Evolutionary conservation across 2,888 invertebrate species (phyloP).

Genomic region (Capitulum mitella): DNA sequence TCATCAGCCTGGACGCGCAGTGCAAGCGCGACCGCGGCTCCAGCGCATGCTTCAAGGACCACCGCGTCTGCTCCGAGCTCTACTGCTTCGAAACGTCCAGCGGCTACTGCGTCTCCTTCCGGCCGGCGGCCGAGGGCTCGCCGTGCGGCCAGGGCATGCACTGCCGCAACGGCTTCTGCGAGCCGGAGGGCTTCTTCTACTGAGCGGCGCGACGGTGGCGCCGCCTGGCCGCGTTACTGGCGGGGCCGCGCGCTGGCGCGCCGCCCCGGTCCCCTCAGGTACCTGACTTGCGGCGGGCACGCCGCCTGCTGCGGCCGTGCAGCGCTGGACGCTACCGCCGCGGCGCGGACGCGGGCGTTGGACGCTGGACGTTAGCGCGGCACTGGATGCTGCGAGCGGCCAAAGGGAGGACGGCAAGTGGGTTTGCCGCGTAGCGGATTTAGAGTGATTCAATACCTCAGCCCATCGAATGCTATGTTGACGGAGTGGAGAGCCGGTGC

Average conservation of each 20-base stretch:
- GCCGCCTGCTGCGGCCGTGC: not conserved
- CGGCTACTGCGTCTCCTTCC: slow-evolving; percentile 23
- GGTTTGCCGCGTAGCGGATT: not conserved
- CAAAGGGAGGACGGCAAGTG: not conserved
- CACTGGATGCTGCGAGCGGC: not conserved
- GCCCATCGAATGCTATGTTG: not conserved
- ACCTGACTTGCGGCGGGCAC: not conserved
- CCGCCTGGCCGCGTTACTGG: not conserved
- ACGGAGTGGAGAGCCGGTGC: not conserved
- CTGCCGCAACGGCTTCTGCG: not conserved
- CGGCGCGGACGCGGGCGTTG: not conserved
- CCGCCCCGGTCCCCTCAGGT: not conserved
- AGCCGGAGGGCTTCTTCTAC: not conserved
- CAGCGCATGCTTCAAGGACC: slow-evolving; percentile 24
- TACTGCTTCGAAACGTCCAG: slow-evolving; percentile 22
- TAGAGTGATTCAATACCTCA: not conserved
- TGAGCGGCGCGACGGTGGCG: not conserved
- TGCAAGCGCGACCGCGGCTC: slow-evolving; percentile 24
- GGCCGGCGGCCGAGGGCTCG: slow-evolving; percentile 28
- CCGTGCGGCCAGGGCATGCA: slow-evolving; percentile 23
- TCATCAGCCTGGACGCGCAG: slow-evolving; percentile 24
- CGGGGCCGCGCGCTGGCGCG: not conserved
- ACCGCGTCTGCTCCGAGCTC: slow-evolving; percentile 20
- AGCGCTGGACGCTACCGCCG: not conserved
- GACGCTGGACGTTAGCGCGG: not conserved